phyloP scores from a whole-genome alignment of 1,140 invertebrate genomes.

The Cotesia typhae region DNA sequence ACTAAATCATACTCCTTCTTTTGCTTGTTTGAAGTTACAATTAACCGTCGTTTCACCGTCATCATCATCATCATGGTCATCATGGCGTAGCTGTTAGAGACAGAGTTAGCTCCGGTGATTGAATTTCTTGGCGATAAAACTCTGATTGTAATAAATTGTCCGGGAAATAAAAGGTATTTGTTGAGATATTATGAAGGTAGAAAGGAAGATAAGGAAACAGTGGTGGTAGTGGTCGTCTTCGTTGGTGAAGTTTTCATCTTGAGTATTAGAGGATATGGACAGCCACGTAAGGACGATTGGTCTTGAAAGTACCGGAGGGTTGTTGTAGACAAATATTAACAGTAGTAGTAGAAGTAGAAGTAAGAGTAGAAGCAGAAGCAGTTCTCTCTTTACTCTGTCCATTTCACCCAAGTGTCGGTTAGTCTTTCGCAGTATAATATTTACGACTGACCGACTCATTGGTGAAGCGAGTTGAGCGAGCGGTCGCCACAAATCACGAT shows the following conservation, averaged over 20 bases:
- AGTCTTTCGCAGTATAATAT: constrained; percentile 54
- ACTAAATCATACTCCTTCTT: constrained; percentile 14
- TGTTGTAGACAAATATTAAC: no score
- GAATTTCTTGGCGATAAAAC: background rate
- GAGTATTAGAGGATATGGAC: constrained; percentile 13
- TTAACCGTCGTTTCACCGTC: background rate
- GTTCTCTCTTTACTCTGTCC: constrained; percentile 26
- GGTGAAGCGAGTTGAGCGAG: constrained; percentile 64
- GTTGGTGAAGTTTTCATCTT: no score
- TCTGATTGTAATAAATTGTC: constrained; percentile 2
- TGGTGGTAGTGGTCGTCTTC: background rate
- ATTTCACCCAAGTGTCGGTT: constrained; percentile 37
- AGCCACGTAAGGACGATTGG: constrained; percentile 33
- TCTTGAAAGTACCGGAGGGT: background rate
- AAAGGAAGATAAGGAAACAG: constrained; percentile 4
- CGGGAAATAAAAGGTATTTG: constrained; percentile 1
- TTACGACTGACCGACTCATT: constrained; percentile 67
- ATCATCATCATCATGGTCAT: background rate
- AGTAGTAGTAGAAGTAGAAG: constrained; percentile 3
- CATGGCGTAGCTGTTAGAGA: no score
- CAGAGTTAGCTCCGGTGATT: no score
- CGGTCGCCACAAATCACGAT: constrained; percentile 64
- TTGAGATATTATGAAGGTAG: background rate
- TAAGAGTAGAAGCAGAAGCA: constrained; percentile 14
- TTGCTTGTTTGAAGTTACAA: background rate